Evolutionary conservation across 1,140 invertebrate species (phyloP).

Genomic region (Ooceraea biroi): DNA sequence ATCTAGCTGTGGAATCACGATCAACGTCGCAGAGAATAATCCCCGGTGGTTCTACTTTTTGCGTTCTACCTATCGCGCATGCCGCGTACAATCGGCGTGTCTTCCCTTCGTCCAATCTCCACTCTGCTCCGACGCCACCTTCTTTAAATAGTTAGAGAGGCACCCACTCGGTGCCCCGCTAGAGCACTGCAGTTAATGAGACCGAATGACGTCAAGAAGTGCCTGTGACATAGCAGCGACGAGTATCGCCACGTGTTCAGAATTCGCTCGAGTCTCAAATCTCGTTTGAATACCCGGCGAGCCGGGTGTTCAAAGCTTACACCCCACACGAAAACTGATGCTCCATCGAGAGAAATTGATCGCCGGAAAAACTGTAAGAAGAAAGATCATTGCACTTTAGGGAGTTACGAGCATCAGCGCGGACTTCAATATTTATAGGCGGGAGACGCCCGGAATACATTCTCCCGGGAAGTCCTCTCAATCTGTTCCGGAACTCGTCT

Average conservation of each 20-base stretch:
- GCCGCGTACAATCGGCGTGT: background rate
- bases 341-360: no score
- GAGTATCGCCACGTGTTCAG: background rate
- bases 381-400: no score
- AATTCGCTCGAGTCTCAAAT: no score
- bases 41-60: no score
- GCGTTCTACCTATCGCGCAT: background rate
- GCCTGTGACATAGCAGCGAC: background rate
- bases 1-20: no score
- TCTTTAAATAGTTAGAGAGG: constrained; percentile 38
- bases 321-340: no score
- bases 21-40: no score
- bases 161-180: background rate
- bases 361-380: no score
- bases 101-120: constrained; percentile 9
- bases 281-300: no score
- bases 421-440: background rate
- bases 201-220: constrained; percentile 22
- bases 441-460: background rate
- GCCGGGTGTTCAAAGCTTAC: no score
- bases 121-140: background rate
- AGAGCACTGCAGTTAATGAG: background rate
- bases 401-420: background rate
- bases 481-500: background rate
- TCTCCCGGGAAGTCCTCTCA: background rate